phyloP scores from a whole-genome alignment of 2,888 invertebrate species.

The Oxystoma pomonae region DNA sequence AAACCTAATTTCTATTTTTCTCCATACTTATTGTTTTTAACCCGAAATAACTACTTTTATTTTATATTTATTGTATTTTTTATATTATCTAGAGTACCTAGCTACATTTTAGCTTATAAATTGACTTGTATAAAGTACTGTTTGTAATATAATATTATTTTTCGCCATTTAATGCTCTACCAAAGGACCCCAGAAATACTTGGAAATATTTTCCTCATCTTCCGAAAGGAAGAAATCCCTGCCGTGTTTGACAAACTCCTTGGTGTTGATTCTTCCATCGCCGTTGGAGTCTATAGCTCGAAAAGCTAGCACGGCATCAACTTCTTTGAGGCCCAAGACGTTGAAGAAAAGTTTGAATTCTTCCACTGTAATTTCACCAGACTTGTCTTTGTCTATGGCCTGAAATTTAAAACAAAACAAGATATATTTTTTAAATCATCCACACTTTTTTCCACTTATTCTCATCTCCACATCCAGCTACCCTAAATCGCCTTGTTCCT shows the following conservation, averaged over 20 bases:
- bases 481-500: too few species aligned
- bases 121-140: too few species aligned
- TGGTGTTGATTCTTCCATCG: constrained; percentile 70
- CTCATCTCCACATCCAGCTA: too few species aligned
- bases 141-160: too few species aligned
- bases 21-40: too few species aligned
- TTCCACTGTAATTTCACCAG: constrained; percentile 72
- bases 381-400: constrained; percentile 79
- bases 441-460: too few species aligned
- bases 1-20: too few species aligned
- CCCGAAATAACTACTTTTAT: too few species aligned
- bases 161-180: constrained; percentile 49
- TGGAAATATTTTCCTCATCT: constrained; percentile 70
- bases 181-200: constrained; percentile 84
- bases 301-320: constrained; percentile 74
- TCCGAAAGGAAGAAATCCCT: constrained; percentile 77
- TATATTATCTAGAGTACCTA: too few species aligned
- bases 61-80: too few species aligned
- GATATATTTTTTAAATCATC: too few species aligned
- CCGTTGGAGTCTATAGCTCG: constrained; percentile 73
- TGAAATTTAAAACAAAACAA: constrained; percentile 38
- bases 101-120: too few species aligned
- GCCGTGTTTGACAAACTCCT: constrained; percentile 78
- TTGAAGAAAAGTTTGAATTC: constrained; percentile 81
- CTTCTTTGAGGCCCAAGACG: constrained; percentile 70